A percentile compares a stretch with the other conserved stretches of the same genome.
phyloP scores from a whole-genome alignment of 2,113 vertebrate genomes.

The Nerophis ophidion region DNA sequence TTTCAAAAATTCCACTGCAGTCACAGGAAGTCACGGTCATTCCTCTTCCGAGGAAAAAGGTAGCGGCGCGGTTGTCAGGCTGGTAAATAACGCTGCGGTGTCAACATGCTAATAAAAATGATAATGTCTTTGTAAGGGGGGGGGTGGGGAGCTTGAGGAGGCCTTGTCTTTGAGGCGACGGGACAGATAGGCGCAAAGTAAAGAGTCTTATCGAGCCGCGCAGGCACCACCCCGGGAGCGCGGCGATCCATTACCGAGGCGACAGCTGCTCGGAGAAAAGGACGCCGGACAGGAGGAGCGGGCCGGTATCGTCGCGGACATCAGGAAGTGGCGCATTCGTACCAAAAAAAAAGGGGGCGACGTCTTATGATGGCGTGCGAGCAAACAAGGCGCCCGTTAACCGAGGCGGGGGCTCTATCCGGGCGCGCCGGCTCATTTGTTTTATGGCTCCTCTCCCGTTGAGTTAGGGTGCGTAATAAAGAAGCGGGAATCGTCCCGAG shows the following conservation, averaged over 20 bases:
- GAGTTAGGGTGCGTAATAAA: constrained; percentile 45
- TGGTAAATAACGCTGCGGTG: constrained; percentile 53
- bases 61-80: constrained; percentile 18
- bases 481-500: constrained; percentile 19
- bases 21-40: constrained; percentile 29
- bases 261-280: constrained; percentile 49
- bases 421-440: constrained; percentile 40
- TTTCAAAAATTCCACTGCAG: constrained; percentile 6
- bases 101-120: constrained; percentile 66
- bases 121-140: constrained; percentile 41
- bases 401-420: constrained; percentile 38
- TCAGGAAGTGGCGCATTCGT: constrained; percentile 28
- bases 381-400: not conserved
- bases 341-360: constrained; percentile 8
- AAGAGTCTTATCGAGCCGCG: constrained; percentile 58
- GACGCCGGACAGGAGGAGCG: constrained; percentile 11
- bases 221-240: constrained; percentile 55
- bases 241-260: constrained; percentile 64
- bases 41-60: constrained; percentile 22
- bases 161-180: constrained; percentile 39
- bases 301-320: constrained; percentile 23
- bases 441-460: constrained; percentile 41
- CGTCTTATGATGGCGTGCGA: not conserved
- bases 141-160: not conserved
- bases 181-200: constrained; percentile 53